Base-by-base conservation (phyloP, 1,140 invertebrate species). In the Cydia amplana region DNA sequence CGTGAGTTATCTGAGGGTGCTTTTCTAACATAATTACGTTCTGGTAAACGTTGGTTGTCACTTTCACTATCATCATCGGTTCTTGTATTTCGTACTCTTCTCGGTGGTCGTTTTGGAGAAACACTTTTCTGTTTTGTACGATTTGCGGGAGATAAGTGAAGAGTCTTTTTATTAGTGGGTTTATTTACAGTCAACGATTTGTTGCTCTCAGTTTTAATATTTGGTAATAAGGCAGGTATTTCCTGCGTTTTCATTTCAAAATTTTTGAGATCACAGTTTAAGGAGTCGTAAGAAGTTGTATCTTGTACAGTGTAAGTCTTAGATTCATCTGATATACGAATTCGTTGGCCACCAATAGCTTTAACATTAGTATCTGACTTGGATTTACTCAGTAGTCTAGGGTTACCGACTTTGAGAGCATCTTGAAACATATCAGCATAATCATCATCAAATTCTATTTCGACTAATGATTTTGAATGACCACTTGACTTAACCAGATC, bases 401-500 rank as follows among this genome's bases (percentile, higher is more conserved):
- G 75, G 76, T 79, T 87, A 46, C 72, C 82, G 81, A 77, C 82
- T 85, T 90, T 90, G 55, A 83, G 74, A 51, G 88, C 84, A 74
- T 88, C 85, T 80, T 88, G 81, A 81, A 90, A 90, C n/a, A 88
- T 82, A 55, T 91, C 86, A 72, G 80, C 84, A 84, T 83, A 93
- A 32, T 90, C 87, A 79, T 92, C 90, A 76, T 91, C 89, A 78
- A 91, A 91, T 75, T 91, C 90, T 75, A 91, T 87, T 83, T 91
- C 88, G 14, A 82, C 86, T 78, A 88, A 79, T 23, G 89, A 91
- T 70, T 91, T 92, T 7, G 83, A 85, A 76, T 40, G 80, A 20
- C 87, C 88, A 72, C 83, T 86, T 75, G 87, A 87, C 77, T 95
- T 95, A 73, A 97, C 95, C 77, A 98, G 91, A 72, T 97, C 96